Evolutionary conservation across 2,888 invertebrate genomes (phyloP).

Genomic region (Oscheius sp.): DNA sequence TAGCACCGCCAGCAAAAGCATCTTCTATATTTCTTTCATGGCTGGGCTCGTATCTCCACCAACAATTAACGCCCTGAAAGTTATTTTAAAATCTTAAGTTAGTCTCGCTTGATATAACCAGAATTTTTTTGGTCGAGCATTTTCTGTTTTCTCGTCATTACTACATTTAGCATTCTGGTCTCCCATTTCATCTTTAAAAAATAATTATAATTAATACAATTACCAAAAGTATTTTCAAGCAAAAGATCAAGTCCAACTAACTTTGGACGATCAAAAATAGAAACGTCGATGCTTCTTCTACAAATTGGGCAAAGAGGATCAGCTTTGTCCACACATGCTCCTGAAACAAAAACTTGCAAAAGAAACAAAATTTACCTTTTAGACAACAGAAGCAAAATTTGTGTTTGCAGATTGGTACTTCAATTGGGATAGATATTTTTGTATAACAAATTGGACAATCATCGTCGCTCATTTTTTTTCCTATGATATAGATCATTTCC

Average conservation of each 20-base stretch:
- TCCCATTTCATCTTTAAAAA: background rate
- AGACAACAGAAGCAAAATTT: constrained; percentile 58
- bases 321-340: constrained; percentile 4
- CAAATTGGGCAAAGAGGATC: constrained; percentile 48
- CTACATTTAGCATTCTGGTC: constrained; percentile 1
- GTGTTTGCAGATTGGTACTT: constrained; percentile 50
- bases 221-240: background rate
- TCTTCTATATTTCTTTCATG: constrained; percentile 49
- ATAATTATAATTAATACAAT: background rate
- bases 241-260: constrained; percentile 28
- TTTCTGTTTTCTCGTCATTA: too few species aligned
- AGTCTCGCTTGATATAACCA: constrained; percentile 43
- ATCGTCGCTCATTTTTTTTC: background rate
- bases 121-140: constrained; percentile 13
- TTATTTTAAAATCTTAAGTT: too few species aligned
- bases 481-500: constrained; percentile 1
- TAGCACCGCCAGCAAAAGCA: constrained; percentile 23
- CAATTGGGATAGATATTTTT: constrained; percentile 44
- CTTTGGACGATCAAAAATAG: constrained; percentile 36
- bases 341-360: background rate
- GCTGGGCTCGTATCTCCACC: constrained; percentile 61
- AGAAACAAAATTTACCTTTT: constrained; percentile 43
- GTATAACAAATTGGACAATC: constrained; percentile 54
- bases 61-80: constrained; percentile 33
- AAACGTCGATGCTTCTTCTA: constrained; percentile 38